These are phyloP conservation scores for Hippoglossus hippoglossus DNA, from an alignment of 2,797 vertebrate genomes.

Conservation along the genomic window DNA sequence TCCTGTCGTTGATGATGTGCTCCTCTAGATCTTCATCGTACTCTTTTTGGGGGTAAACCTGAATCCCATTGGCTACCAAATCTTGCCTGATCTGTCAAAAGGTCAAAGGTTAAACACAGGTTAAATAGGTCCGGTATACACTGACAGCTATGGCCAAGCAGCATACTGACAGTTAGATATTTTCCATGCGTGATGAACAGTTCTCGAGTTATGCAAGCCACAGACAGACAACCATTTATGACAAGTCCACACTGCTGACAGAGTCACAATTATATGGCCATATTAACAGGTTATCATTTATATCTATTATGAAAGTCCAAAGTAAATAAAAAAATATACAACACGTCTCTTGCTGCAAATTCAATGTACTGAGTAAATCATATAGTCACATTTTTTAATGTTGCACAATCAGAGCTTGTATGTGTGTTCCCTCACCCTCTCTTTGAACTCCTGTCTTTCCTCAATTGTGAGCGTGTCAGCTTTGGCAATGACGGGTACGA, in stretches of 20 bases:
- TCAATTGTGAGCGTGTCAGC: conserved; percentile 95
- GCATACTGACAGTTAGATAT: neutral
- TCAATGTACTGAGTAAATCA: too few species aligned
- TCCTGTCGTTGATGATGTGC: conserved; percentile 87
- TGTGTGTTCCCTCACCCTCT: conserved; percentile 82
- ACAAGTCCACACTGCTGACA: too few species aligned
- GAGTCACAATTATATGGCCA: too few species aligned
- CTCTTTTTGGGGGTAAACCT: conserved; percentile 91
- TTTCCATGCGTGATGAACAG: neutral
- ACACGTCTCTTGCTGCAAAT: too few species aligned
- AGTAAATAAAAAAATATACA: too few species aligned
- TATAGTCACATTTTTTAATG: too few species aligned
- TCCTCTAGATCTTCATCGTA: conserved; percentile 92
- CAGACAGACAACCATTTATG: too few species aligned
- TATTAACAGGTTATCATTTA: too few species aligned
- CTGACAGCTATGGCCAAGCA: neutral
- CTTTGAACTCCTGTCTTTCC: conserved; percentile 92
- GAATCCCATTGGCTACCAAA: conserved; percentile 88
- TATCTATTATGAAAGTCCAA: too few species aligned
- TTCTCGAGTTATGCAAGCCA: too few species aligned
- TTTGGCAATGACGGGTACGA: conserved; percentile 95
- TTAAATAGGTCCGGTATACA: neutral
- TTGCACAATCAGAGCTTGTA: too few species aligned
- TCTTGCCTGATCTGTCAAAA: conserved; percentile 91
- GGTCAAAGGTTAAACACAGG: conserved; percentile 22